A percentile compares a stretch with the other conserved stretches of the same genome.
Conservation (phyloP, 2,888 invertebrate genomes). For the Cosmorhoe ocellata region DNA sequence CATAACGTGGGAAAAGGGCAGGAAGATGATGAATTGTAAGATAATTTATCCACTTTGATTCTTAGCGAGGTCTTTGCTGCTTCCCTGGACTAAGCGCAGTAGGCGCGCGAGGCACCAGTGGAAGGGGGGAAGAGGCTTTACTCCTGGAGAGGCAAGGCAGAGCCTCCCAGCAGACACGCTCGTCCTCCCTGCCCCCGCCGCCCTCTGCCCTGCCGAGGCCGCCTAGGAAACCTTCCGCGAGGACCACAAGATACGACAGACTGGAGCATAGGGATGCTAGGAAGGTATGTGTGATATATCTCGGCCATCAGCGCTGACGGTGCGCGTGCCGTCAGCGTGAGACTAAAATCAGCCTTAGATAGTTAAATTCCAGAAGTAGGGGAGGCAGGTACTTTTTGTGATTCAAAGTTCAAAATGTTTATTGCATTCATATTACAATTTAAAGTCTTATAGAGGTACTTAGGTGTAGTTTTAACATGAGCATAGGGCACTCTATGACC, state of each 20-base stretch:
- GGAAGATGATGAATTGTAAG: too few species aligned
- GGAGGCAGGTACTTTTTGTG: too few species aligned
- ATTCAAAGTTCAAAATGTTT: too few species aligned
- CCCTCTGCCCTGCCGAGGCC: constrained; percentile 89
- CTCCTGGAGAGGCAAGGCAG: constrained; percentile 89
- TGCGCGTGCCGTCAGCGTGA: too few species aligned
- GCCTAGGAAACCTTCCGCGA: constrained; percentile 82
- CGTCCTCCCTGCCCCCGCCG: constrained; percentile 85
- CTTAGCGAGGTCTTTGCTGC: constrained; percentile 91
- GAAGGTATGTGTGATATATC: too few species aligned
- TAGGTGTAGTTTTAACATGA: too few species aligned
- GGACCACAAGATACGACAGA: constrained; percentile 86
- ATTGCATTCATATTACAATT: too few species aligned
- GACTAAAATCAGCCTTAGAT: not conserved
- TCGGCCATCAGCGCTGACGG: too few species aligned
- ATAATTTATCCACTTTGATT: constrained; percentile 2
- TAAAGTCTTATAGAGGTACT: too few species aligned
- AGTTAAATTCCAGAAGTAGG: too few species aligned
- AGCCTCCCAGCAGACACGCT: constrained; percentile 88
- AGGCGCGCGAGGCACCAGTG: constrained; percentile 70
- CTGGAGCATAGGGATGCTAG: constrained; percentile 73
- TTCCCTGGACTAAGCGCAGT: constrained; percentile 84
- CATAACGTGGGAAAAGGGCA: too few species aligned
- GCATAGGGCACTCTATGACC: too few species aligned
- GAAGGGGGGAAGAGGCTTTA: constrained; percentile 86